phyloP scores from a whole-genome alignment of 2,888 invertebrate genomes.

The Sarcophaga variegata region DNA sequence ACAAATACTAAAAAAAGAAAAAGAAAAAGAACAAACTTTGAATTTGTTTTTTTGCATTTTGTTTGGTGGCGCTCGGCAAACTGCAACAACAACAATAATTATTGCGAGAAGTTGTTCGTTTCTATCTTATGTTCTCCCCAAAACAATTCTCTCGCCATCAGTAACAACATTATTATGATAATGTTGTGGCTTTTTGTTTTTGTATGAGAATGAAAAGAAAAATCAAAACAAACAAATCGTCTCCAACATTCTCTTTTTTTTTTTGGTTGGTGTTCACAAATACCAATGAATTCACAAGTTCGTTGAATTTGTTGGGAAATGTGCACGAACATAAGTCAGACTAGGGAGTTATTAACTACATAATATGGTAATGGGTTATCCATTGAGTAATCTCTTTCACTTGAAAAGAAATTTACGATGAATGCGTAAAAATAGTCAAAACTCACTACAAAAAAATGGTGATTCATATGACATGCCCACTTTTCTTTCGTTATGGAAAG shows the following conservation, averaged over 20 bases:
- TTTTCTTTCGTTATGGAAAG: no score
- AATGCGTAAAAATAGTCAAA: no score
- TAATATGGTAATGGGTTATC: not conserved
- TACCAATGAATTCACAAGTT: conserved; percentile 40
- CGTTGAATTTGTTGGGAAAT: conserved; percentile 44
- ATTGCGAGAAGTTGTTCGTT: not conserved
- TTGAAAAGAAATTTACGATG: no score
- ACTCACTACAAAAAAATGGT: no score
- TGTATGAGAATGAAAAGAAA: not conserved
- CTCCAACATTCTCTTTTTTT: conserved; percentile 1
- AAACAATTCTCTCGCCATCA: not conserved
- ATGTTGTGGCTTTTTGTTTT: not conserved
- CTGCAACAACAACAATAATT: not conserved
- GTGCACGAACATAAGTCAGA: conserved; percentile 5
- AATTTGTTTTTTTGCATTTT: conserved; percentile 49
- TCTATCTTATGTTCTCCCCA: conserved; percentile 33
- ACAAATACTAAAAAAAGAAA: conserved; percentile 60
- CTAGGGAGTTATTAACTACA: conserved; percentile 40
- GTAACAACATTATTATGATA: conserved; percentile 9
- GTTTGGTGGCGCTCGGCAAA: conserved; percentile 6
- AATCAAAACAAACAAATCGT: conserved; percentile 2
- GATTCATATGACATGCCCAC: no score
- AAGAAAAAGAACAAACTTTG: not conserved
- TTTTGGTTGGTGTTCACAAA: conserved; percentile 20
- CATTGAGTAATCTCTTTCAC: no score